Base-by-base conservation (phyloP, 2,888 invertebrate species). In the Pachymerium ferrugineum region DNA sequence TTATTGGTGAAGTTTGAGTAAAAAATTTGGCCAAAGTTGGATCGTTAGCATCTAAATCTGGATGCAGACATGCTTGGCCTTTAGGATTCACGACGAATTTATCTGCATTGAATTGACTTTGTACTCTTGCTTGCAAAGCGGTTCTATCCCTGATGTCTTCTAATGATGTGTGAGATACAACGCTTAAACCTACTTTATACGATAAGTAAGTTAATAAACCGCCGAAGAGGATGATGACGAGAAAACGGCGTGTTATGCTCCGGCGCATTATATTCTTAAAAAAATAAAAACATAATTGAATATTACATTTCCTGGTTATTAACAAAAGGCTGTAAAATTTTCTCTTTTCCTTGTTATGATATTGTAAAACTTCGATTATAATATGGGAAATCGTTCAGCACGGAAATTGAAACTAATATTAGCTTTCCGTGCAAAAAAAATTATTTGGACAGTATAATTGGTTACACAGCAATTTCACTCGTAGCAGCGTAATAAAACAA, bases 21-120 rank as follows among this genome's bases (percentile, higher is more conserved):
- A 92, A 87, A 78, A 90, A 92, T 80, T 88, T 87, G 83, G 88
- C 89, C 35, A 94, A 89, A 78, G 90, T 90, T 6, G 89, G 87
- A 76, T 89, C 88, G 79, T 88, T 85, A 33, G 90, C 82, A 6
- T 89, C 87, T 75, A 91, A 82, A 71, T 85, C 81, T 0, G 91
- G 90, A 78, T 88, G 86, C 77, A 86, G 87, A 78, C 91, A 91
- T 29, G 86, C 86, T 69, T 80, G 81, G 29, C 70, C 70, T 16
- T 28, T 70, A 14, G 70, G 70, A 70, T 70, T 35, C 5, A 35
- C 25, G 22, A 38, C 22, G 3, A 71, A 19, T 8, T 22, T 71
- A 19, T 38, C 38, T 5, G 25, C 30, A 31, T 25, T 70, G 4
- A 70, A 33, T 30, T 71, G 71, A 22, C 33, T 71, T 22, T 30